Conservation (phyloP, 1,140 invertebrate species). For the Hormaphis cornu region DNA sequence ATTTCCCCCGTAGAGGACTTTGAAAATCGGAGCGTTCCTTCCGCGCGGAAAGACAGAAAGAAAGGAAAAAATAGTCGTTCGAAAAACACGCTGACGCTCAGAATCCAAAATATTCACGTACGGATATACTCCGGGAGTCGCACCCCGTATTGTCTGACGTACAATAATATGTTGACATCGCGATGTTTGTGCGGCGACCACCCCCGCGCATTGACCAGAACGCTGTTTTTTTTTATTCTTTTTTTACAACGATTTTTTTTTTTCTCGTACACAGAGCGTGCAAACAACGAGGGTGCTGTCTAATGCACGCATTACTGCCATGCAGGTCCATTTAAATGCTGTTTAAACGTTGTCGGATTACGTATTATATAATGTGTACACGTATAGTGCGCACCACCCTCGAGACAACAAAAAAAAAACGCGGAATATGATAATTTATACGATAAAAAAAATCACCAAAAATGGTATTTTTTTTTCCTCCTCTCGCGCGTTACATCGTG, state of each 20-base stretch:
- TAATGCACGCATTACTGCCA: not conserved
- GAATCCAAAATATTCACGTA: too few species aligned
- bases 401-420: not conserved
- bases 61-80: too few species aligned
- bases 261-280: not conserved
- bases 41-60: too few species aligned
- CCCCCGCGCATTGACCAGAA: constrained; percentile 6
- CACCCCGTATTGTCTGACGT: too few species aligned
- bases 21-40: too few species aligned
- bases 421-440: not conserved
- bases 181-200: not conserved
- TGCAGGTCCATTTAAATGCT: constrained; percentile 10
- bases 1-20: too few species aligned
- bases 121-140: too few species aligned
- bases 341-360: constrained; percentile 16
- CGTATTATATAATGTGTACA: too few species aligned
- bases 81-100: too few species aligned
- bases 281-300: not conserved
- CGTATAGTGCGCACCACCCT: not conserved
- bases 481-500: too few species aligned
- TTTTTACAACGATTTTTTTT: not conserved
- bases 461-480: too few species aligned
- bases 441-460: not conserved
- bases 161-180: not conserved
- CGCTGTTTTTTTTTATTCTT: constrained; percentile 7